phyloP scores from a whole-genome alignment of 2,888 invertebrate species.

The Micoletzkya japonica region DNA sequence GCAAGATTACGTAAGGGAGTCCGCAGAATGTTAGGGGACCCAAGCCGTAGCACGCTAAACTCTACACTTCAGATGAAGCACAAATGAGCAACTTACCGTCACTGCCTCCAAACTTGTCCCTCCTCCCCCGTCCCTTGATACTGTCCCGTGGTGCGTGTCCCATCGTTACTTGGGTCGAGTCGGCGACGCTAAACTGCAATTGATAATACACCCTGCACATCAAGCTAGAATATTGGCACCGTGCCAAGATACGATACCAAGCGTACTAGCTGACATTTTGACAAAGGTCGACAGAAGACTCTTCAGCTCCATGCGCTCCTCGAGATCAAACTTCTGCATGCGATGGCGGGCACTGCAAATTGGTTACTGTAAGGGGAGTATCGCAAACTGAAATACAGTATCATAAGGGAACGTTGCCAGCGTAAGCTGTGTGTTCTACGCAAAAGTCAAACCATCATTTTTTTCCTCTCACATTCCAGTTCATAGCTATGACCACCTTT shows the following conservation, averaged over 20 bases:
- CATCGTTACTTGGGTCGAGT: constrained; percentile 19
- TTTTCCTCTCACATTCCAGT: too few relatives aligned
- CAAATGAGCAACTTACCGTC: constrained; percentile 35
- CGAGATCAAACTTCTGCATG: constrained; percentile 35
- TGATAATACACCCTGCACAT: neutral
- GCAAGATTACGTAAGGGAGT: neutral
- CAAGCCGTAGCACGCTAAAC: neutral
- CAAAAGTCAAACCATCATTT: too few relatives aligned
- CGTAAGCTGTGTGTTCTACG: too few relatives aligned
- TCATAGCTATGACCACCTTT: too few relatives aligned
- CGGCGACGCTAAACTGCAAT: constrained; percentile 23
- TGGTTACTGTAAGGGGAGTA: neutral
- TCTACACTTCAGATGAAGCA: too few relatives aligned
- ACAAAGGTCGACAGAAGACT: constrained; percentile 41
- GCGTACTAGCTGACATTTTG: constrained; percentile 36
- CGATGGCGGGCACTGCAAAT: constrained; percentile 21
- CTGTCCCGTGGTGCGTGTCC: constrained; percentile 2
- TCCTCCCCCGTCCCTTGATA: constrained; percentile 30
- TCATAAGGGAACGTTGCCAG: too few relatives aligned
- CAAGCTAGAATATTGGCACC: neutral
- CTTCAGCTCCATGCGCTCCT: constrained; percentile 43
- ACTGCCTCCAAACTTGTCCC: constrained; percentile 46
- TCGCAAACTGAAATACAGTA: neutral
- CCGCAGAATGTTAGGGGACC: neutral
- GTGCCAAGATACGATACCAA: neutral